Percentiles rank a stretch among this genome's conserved stretches.
These are phyloP conservation scores for Nebria salina DNA, from an alignment of 2,888 invertebrate species.

Conservation along the genomic window DNA sequence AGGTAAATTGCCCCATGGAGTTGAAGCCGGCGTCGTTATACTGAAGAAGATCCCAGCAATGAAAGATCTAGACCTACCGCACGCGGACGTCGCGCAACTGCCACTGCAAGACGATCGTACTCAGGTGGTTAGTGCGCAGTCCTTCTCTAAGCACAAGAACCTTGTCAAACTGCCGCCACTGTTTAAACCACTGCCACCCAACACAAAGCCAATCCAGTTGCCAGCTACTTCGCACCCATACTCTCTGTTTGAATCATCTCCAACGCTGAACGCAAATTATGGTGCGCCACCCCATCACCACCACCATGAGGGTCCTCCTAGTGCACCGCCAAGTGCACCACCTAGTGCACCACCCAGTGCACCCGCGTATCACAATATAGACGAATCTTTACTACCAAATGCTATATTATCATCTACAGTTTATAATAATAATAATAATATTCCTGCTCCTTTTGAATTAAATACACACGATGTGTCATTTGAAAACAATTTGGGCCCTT, in stretches of 20 bases:
- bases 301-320: conserved; percentile 2
- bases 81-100: conserved; percentile 24
- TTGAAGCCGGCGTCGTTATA: conserved; percentile 58
- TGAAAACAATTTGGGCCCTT: conserved; percentile 17
- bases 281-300: conserved; percentile 2
- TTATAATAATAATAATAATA: too few relatives aligned
- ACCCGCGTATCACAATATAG: conserved; percentile 15
- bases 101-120: conserved; percentile 40
- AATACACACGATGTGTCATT: conserved; percentile 13
- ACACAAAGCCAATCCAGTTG: conserved; percentile 13
- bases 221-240: neutral
- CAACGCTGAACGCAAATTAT: neutral
- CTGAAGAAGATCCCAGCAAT: conserved; percentile 58
- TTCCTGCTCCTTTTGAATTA: conserved; percentile 28
- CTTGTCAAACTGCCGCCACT: conserved; percentile 17
- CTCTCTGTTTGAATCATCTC: conserved; percentile 22
- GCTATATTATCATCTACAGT: conserved; percentile 12
- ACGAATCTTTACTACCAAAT: neutral
- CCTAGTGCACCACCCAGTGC: neutral
- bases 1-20: conserved; percentile 50
- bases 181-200: conserved; percentile 22
- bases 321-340: conserved; percentile 7
- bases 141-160: neutral
- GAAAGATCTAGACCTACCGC: neutral
- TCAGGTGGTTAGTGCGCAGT: conserved; percentile 23